These are phyloP conservation scores for Pseudoatta argentina DNA, from an alignment of 1,140 invertebrate species.

Conservation along the genomic window DNA sequence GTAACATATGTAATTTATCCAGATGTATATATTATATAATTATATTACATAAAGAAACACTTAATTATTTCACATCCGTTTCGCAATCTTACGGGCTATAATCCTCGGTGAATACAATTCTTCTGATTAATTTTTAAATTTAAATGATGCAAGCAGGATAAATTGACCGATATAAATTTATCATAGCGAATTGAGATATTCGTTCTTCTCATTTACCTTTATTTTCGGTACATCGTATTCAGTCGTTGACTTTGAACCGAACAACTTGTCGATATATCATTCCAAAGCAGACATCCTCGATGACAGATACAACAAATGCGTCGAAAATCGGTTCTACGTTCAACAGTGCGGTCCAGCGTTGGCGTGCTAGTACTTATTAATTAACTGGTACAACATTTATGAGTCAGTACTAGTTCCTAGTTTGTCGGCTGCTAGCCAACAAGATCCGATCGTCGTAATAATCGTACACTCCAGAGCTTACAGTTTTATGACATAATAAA, in stretches of 20 bases:
- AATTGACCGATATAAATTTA: constrained; percentile 23
- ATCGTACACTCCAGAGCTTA: neutral
- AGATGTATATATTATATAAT: neutral
- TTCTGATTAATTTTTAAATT: neutral
- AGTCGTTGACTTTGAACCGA: constrained; percentile 51
- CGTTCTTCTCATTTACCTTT: constrained; percentile 16
- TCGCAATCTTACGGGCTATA: neutral
- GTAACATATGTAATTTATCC: neutral
- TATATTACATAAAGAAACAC: neutral
- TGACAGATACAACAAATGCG: constrained; percentile 27
- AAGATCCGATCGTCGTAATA: neutral
- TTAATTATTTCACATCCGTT: constrained; percentile 10
- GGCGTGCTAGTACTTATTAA: constrained; percentile 41
- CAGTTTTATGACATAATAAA: constrained; percentile 10
- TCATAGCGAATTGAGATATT: neutral
- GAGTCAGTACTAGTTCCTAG: constrained; percentile 15
- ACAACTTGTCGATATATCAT: constrained; percentile 53
- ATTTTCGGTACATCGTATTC: constrained; percentile 42
- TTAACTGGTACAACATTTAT: constrained; percentile 37
- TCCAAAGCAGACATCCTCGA: constrained; percentile 31
- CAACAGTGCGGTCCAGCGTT: neutral
- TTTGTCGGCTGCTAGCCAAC: constrained; percentile 20
- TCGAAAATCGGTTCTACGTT: constrained; percentile 34
- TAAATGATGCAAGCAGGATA: neutral
- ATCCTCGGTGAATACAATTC: neutral